Percentiles rank a stretch among this genome's conserved stretches.
Evolutionary conservation across 2,113 vertebrate species (phyloP).

Genomic region (Bos javanicus): DNA sequence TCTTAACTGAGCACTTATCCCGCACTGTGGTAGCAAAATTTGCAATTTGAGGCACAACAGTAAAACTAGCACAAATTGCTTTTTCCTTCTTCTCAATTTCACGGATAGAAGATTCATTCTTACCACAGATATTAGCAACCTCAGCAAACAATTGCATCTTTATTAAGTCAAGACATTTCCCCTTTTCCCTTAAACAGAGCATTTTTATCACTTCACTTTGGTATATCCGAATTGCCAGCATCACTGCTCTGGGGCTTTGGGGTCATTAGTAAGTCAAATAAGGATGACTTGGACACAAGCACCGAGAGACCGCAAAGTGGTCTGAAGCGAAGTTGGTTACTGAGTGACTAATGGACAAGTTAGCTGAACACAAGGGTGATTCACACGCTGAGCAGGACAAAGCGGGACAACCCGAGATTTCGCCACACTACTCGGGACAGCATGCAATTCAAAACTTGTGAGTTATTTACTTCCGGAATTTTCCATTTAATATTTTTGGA

Average conservation of each 20-base stretch:
- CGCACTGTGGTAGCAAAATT: background rate
- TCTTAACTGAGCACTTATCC: background rate
- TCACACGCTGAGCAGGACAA: background rate
- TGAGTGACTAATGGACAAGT: no score
- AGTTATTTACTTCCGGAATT: background rate
- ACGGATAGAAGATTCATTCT: background rate
- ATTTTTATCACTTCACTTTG: background rate
- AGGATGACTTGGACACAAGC: background rate
- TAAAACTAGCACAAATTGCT: background rate
- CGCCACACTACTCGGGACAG: background rate
- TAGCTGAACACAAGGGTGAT: background rate
- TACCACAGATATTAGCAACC: background rate
- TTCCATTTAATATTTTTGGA: background rate
- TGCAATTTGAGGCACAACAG: background rate
- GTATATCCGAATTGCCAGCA: background rate
- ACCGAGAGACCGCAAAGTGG: background rate
- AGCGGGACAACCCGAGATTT: background rate
- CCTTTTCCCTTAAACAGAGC: background rate
- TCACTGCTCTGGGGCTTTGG: background rate
- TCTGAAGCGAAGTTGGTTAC: background rate
- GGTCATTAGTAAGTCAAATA: background rate
- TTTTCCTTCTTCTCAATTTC: background rate
- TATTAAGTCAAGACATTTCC: background rate
- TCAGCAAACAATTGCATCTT: background rate
- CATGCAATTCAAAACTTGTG: background rate